Evolutionary conservation across 2,113 vertebrate species (phyloP), one percentile per base, ranked within the genome.

Genomic region (Thymallus thymallus): DNA sequence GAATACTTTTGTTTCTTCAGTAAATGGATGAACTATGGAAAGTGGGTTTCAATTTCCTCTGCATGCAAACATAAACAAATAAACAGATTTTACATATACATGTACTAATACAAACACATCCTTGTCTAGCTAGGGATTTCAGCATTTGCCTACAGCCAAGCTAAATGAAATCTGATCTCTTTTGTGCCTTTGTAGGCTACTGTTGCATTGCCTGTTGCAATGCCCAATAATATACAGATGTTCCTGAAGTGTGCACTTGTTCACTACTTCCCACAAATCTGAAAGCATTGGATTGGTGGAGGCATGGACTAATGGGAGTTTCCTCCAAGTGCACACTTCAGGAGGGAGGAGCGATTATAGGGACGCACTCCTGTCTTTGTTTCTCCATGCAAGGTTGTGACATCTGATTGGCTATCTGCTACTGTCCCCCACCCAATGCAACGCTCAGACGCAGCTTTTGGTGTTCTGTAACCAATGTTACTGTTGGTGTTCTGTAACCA

Each of bases 41-140:
- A 48, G 46, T 48, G 12, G 35, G 16, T 46, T 51, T 80, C 41
- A 68, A 20, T 69, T 32, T 2, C 78, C 73, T 51, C 75, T 18
- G 63, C 18, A 85, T 77, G 80, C 75, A 82, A 89, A 70, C 41
- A 70, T 64, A 82, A 73, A 66, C 76, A 84, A 86, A 82, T 86
- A 5, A 78, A 82, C 76, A 79, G 65, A 77, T 76, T 76, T 67
- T 74, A 76, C 71, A 82, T 79, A 82, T 75, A 68, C 6, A 71
- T 79, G 82, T 82, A 82, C 79, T 77, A 46, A 83, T 5, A 4
- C 46, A 80, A 26, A 82, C 71, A 83, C 83, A 85, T 87, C 80
- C 67, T 80, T 89, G 62, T 82, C 84, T n/a, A n/a, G n/a, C n/a
- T 48, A 81, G 87, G 79, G 80, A 76, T 77, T 69, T 81, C 78